phyloP scores from a whole-genome alignment of 2,888 invertebrate species.

The Yponomeuta cagnagella region DNA sequence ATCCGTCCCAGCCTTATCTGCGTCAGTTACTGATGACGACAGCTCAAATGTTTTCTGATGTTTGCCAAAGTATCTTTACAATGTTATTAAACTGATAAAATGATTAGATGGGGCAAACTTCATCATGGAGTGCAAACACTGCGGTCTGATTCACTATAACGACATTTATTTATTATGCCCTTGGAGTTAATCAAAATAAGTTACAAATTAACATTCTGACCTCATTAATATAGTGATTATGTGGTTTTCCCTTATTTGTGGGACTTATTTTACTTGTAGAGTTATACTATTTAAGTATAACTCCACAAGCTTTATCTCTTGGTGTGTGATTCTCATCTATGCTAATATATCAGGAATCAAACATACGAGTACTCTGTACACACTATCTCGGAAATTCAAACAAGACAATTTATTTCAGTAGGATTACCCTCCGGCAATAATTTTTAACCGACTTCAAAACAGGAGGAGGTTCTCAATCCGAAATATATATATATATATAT shows the following conservation, averaged over 20 bases:
- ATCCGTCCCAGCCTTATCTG: too few relatives aligned
- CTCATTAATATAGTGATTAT: not conserved
- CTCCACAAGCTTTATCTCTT: not conserved
- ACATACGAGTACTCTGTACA: not conserved
- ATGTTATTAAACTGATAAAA: not conserved
- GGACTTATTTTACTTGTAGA: too few relatives aligned
- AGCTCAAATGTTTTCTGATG: not conserved
- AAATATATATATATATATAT: too few relatives aligned
- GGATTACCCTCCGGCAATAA: not conserved
- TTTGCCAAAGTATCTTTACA: not conserved
- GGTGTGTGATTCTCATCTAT: not conserved
- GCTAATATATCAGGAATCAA: not conserved
- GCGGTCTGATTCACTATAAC: not conserved
- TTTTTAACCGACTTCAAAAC: not conserved
- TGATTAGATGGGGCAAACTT: not conserved
- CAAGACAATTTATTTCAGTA: not conserved
- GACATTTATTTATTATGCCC: not conserved
- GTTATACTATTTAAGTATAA: too few relatives aligned
- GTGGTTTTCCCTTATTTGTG: too few relatives aligned
- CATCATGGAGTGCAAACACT: not conserved
- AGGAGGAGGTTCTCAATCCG: too few relatives aligned
- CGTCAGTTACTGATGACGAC: too few relatives aligned
- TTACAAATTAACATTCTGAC: not conserved
- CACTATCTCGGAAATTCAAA: not conserved
- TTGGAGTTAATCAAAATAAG: not conserved